These are phyloP conservation scores for Meloidogyne exigua DNA, from an alignment of 1,140 invertebrate species.

Conservation along the genomic window DNA sequence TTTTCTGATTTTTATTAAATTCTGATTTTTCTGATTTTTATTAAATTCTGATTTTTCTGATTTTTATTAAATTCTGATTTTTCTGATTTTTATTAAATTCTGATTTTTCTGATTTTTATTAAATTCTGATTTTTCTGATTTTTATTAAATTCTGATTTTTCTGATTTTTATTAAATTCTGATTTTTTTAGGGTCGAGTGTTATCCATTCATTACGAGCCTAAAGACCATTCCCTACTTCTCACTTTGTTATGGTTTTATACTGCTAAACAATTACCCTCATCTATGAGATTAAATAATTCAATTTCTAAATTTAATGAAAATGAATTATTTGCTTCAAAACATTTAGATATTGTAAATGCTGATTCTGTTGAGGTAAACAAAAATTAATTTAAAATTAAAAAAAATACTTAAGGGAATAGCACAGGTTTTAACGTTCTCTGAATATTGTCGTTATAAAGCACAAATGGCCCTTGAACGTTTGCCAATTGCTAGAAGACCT, in stretches of 20 bases:
- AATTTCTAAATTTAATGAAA: neutral
- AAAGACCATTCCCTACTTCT: neutral
- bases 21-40: neutral
- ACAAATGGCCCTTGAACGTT: neutral
- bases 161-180: neutral
- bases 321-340: slow-evolving; percentile 17
- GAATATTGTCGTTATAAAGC: neutral
- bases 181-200: slow-evolving; percentile 15
- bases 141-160: neutral
- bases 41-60: slow-evolving; percentile 5
- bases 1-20: no score
- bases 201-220: slow-evolving; percentile 17
- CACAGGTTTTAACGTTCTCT: neutral
- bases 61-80: slow-evolving; percentile 6
- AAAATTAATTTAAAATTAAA: no score
- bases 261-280: neutral
- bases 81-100: slow-evolving; percentile 4
- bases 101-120: neutral
- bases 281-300: neutral
- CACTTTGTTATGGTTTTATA: slow-evolving; percentile 24
- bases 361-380: slow-evolving; percentile 15
- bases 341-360: slow-evolving; percentile 27
- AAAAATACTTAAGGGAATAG: neutral
- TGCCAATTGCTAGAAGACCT: neutral
- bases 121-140: neutral